Conservation (phyloP, 1,140 invertebrate genomes). For the Panulirus ornatus region DNA sequence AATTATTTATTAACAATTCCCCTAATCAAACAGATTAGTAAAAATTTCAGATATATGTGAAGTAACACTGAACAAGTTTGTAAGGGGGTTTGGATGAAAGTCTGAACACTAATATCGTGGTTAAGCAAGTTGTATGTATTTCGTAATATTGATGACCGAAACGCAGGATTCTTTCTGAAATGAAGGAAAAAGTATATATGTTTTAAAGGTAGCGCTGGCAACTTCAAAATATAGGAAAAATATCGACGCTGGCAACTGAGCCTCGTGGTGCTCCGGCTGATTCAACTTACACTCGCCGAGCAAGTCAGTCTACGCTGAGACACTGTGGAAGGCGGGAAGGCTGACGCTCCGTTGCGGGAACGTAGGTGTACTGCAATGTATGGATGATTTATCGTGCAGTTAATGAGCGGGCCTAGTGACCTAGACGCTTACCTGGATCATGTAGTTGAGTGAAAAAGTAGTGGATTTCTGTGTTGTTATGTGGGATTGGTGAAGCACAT, state of each 20-base stretch:
- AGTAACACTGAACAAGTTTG: no score
- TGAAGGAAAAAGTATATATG: background rate
- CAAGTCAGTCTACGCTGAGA: background rate
- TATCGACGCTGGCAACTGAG: background rate
- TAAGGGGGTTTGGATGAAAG: no score
- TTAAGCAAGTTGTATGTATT: no score
- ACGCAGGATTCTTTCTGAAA: no score
- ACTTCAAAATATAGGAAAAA: background rate
- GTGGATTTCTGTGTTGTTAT: background rate
- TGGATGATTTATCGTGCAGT: background rate
- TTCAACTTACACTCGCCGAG: background rate
- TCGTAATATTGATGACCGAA: no score
- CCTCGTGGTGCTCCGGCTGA: slow-evolving; percentile 18
- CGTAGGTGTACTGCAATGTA: background rate
- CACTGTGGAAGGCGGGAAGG: background rate
- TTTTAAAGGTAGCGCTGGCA: background rate
- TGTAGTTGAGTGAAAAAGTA: background rate
- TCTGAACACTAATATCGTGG: no score
- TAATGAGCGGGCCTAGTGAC: background rate
- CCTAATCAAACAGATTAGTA: no score
- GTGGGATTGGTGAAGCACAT: background rate
- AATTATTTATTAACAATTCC: no score
- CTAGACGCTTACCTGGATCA: background rate
- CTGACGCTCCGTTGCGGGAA: background rate
- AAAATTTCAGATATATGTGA: no score